Conservation (phyloP, 2,113 vertebrate genomes). For the Odocoileus virginianus region DNA sequence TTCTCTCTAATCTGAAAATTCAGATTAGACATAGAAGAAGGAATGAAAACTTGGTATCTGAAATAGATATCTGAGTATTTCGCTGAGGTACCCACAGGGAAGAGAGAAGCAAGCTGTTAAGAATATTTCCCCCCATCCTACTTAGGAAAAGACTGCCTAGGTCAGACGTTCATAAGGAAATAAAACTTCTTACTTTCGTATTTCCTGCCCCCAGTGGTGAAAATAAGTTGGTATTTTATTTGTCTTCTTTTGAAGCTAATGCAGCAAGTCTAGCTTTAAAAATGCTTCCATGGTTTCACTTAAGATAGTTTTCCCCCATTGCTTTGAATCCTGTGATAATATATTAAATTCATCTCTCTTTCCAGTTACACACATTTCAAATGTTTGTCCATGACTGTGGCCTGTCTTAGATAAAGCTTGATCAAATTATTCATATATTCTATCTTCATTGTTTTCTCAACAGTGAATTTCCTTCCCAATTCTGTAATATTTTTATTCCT, state of each 20-base stretch:
- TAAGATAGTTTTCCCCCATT: background rate
- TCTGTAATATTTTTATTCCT: background rate
- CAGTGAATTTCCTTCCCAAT: background rate
- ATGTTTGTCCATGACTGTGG: background rate
- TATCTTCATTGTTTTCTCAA: background rate
- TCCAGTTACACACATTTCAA: background rate
- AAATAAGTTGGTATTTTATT: conserved; percentile 6
- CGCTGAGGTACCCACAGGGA: background rate
- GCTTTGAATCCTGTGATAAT: conserved; percentile 7
- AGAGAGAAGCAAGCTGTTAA: background rate
- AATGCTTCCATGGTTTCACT: background rate
- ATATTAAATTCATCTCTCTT: background rate
- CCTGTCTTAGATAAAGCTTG: background rate
- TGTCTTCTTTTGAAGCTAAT: conserved; percentile 22
- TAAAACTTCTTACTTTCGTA: background rate
- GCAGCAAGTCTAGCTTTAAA: background rate
- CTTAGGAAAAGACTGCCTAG: background rate
- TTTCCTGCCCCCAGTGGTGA: background rate
- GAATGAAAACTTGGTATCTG: background rate
- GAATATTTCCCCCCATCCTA: background rate
- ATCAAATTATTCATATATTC: background rate
- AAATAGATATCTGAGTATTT: conserved; percentile 2
- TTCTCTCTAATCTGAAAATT: background rate
- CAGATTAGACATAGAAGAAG: background rate
- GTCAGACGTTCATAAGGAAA: background rate